Conservation (phyloP, 64 coral and sea anemone species). For the Stichodactyla helianthus region DNA sequence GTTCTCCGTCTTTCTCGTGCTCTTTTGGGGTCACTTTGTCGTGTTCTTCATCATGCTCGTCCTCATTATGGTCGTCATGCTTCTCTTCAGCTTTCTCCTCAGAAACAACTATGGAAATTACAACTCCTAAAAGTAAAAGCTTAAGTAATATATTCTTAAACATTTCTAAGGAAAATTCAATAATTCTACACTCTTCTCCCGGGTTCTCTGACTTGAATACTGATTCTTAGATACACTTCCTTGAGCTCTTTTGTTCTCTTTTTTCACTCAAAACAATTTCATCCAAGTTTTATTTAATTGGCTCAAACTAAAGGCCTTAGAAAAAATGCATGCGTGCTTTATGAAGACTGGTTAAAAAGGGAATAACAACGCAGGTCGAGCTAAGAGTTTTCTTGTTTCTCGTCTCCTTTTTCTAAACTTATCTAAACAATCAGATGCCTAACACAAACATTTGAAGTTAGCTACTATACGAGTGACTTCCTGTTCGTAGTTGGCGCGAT, state of each 20-base stretch:
- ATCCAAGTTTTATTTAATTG: neutral
- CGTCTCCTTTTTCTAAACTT: neutral
- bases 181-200: neutral
- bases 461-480: neutral
- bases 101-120: neutral
- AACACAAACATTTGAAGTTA: neutral
- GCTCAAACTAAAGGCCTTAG: neutral
- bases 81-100: constrained; percentile 5
- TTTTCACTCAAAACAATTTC: neutral
- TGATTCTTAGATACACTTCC: neutral
- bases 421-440: neutral
- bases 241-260: constrained; percentile 2
- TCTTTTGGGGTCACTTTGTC: constrained; percentile 39
- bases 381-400: neutral
- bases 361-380: neutral
- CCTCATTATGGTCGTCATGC: constrained; percentile 27
- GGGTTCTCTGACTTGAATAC: neutral
- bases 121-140: constrained; percentile 29
- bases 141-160: constrained; percentile 17
- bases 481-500: neutral
- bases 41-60: constrained; percentile 57
- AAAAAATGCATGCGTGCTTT: neutral
- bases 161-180: constrained; percentile 21
- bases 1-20: neutral
- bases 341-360: neutral